A percentile compares a stretch with the other conserved stretches of the same genome.
phyloP scores from a whole-genome alignment of 2,113 vertebrate genomes.

The Pristiophorus japonicus region DNA sequence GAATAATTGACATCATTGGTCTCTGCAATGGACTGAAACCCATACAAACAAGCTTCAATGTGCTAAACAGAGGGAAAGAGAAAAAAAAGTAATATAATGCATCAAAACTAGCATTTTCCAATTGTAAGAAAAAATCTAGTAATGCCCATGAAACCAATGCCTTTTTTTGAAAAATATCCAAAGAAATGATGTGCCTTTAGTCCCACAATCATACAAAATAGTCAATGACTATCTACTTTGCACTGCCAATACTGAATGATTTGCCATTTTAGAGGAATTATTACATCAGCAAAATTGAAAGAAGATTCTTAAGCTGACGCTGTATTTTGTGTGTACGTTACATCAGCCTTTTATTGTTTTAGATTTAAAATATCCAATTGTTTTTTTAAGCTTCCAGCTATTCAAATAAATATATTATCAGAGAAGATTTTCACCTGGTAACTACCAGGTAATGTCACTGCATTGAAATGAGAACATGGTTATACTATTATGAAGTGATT shows the following conservation, averaged over 20 bases:
- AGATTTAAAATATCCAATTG: background rate
- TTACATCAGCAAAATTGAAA: background rate
- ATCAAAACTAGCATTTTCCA: background rate
- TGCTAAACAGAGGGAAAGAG: conserved; percentile 61
- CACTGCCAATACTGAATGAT: background rate
- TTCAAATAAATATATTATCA: background rate
- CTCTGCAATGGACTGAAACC: conserved; percentile 97
- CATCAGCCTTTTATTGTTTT: background rate
- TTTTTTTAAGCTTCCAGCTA: background rate
- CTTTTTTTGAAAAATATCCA: background rate
- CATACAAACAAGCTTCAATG: conserved; percentile 91
- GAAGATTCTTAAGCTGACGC: background rate
- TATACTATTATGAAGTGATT: background rate
- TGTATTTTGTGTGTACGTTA: background rate
- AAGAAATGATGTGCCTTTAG: background rate
- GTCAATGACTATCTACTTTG: background rate
- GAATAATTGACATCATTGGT: conserved; percentile 98
- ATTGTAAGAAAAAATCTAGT: background rate
- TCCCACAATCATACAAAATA: background rate
- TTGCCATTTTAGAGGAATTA: background rate
- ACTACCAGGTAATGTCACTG: background rate
- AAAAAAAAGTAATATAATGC: conserved; percentile 8
- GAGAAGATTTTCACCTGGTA: background rate
- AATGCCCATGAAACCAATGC: background rate
- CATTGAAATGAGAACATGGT: background rate